phyloP scores from a whole-genome alignment of 2,113 vertebrate genomes.

The Erythrocebus patas region DNA sequence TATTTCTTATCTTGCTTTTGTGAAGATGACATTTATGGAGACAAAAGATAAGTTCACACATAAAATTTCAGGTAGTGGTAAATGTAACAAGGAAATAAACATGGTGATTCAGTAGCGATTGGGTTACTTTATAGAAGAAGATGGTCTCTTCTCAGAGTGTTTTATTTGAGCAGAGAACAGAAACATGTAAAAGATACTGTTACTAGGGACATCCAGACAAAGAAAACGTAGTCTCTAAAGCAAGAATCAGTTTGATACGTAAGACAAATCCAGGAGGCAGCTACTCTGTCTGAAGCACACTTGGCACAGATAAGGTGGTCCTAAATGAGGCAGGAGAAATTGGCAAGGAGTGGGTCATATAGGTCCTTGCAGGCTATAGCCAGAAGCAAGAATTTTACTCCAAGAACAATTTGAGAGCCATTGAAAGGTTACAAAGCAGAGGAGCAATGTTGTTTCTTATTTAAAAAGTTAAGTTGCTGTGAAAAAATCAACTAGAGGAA shows the following conservation, averaged over 20 bases:
- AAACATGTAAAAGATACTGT: neutral
- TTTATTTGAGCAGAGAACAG: neutral
- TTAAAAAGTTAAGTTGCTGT: neutral
- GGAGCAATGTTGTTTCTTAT: neutral
- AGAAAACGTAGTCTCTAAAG: neutral
- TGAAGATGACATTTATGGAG: neutral
- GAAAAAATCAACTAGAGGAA: neutral
- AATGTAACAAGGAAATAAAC: neutral
- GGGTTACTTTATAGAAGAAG: neutral
- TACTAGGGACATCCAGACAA: neutral
- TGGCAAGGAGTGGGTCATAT: fast-evolving
- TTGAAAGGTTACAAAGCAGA: neutral
- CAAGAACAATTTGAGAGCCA: neutral
- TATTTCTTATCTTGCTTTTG: neutral
- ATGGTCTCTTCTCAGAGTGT: neutral
- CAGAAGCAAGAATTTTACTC: neutral
- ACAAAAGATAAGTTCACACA: neutral
- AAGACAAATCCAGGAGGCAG: neutral
- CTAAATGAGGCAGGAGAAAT: neutral
- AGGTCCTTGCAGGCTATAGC: neutral
- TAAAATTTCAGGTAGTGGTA: neutral
- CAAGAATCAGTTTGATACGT: neutral
- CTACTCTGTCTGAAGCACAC: neutral
- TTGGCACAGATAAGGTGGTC: neutral
- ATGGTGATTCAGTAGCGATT: neutral